Evolutionary conservation across 2,888 invertebrate genomes (phyloP).

Genomic region (Achlya flavicornis): DNA sequence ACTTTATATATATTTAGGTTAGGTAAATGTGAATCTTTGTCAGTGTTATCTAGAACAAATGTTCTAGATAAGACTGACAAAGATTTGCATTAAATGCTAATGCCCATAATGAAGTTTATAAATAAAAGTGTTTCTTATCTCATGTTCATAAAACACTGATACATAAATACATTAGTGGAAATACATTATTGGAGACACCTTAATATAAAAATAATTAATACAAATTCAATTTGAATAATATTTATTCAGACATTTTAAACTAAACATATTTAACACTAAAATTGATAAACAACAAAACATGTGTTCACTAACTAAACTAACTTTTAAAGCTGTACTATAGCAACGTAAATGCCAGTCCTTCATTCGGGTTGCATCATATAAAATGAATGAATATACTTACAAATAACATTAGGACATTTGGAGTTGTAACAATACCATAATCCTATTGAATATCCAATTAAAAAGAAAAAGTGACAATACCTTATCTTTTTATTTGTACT

Average conservation of each 20-base stretch:
- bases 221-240: constrained; percentile 43
- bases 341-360: constrained; percentile 58
- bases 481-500: neutral
- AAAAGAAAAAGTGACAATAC: neutral
- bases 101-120: too few relatives aligned
- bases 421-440: neutral
- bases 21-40: neutral
- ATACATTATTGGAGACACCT: too few relatives aligned
- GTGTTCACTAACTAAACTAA: constrained; percentile 62
- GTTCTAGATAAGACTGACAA: too few relatives aligned
- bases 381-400: neutral
- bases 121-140: too few relatives aligned
- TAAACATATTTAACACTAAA: constrained; percentile 59
- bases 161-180: too few relatives aligned
- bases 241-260: constrained; percentile 62
- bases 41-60: too few relatives aligned
- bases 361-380: neutral
- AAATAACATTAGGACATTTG: neutral
- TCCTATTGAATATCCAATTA: neutral
- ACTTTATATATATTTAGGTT: neutral
- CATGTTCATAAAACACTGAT: too few relatives aligned
- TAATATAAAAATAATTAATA: constrained; percentile 26
- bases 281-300: constrained; percentile 53
- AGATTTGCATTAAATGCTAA: too few relatives aligned
- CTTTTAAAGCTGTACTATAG: constrained; percentile 71